Base-by-base conservation (phyloP, 2,888 invertebrate species). In the Mamestra brassicae region DNA sequence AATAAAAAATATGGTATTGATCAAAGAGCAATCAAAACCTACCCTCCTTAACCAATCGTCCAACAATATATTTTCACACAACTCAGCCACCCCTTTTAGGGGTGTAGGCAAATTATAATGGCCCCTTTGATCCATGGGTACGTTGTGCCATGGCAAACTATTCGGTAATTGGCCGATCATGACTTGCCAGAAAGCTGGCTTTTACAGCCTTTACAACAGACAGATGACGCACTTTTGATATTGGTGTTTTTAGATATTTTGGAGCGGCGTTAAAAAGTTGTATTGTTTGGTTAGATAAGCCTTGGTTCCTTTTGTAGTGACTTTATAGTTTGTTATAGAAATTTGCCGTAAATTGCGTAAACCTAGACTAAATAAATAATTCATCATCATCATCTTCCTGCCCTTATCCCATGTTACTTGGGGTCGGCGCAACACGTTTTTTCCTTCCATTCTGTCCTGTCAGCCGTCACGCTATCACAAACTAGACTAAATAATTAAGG, bases 111-210 rank as follows among this genome's bases (percentile, higher is more conserved):
- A 76, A 65, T 79, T 69, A 76, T 61, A 76, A 62, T 65, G 54
- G 57, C 65, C 52, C 34, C 79, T 81, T 81, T 69, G 76, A 81
- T 75, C 75, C 68, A 75, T 11, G 60, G 78, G 71, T 8, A 36
- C 42, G 50, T 42, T 78, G 61, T 62, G n/a, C 66, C 54, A 52
- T 26, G 55, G 64, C 76, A 67, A 81, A 81, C 79, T 81, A 81
- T 79, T 69, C 11, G 17, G 61, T 79, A 81, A 79, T 79, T 81
- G 79, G 81, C 17, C 42, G 65, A 69, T 69, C 79, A 81, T 79
- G 79, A 79, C 81, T 76, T 11, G 64, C 55, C 7, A 38, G 26
- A 76, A 69, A 13, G 54, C 5, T 7, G 42, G 58, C 67, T 78
- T 79, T 79, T 73, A 34, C 52, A 36, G 1, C 62, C 26, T 63